Conservation (phyloP, 2,888 invertebrate species). For the Ophion ellenae region DNA sequence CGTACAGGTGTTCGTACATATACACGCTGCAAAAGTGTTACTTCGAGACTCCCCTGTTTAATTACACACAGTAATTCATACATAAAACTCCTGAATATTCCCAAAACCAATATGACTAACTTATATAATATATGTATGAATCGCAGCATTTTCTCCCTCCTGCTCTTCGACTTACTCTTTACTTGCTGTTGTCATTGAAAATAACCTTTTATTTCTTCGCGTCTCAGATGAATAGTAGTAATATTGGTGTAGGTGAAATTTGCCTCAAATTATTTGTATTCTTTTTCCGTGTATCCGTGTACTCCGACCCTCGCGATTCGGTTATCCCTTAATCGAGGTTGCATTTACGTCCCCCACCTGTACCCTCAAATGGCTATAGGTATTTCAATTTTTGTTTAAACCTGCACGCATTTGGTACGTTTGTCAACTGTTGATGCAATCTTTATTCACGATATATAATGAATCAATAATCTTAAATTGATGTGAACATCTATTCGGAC, state of each 20-base stretch:
- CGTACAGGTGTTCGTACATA: conserved; percentile 3
- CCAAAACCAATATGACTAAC: conserved; percentile 79
- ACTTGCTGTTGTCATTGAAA: conserved; percentile 44
- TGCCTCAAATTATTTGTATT: conserved; percentile 47
- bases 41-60: conserved; percentile 78
- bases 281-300: conserved; percentile 54
- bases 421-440: conserved; percentile 75
- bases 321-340: conserved; percentile 42
- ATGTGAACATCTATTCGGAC: conserved; percentile 80
- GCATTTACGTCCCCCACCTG: conserved; percentile 46
- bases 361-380: conserved; percentile 65
- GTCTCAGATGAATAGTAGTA: conserved; percentile 52
- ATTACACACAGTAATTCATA: conserved; percentile 81
- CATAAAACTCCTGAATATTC: conserved; percentile 78
- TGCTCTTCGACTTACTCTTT: conserved; percentile 28
- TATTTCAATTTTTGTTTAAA: conserved; percentile 62
- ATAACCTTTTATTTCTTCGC: conserved; percentile 51
- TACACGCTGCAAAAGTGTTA: conserved; percentile 66
- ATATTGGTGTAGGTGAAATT: conserved; percentile 59
- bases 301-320: conserved; percentile 48
- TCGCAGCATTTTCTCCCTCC: conserved; percentile 70
- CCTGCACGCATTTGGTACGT: conserved; percentile 74
- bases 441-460: conserved; percentile 73
- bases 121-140: conserved; percentile 77
- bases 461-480: conserved; percentile 75